Conservation (phyloP, 2,888 invertebrate species). For the Ectobius pallidus region DNA sequence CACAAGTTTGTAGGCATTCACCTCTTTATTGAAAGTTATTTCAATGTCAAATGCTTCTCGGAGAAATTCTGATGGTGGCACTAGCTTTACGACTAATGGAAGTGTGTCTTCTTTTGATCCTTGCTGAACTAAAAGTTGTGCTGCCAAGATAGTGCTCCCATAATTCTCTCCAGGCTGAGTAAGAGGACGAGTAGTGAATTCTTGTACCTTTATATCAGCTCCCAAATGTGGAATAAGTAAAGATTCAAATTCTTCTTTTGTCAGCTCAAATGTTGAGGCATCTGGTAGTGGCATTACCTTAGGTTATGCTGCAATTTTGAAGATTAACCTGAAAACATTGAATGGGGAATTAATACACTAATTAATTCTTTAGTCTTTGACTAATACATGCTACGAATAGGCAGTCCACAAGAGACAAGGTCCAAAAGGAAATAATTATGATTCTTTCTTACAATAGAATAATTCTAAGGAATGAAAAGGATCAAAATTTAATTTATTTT, state of each 20-base stretch:
- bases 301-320: no score
- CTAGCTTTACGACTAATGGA: constrained; percentile 60
- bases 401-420: no score
- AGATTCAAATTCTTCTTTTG: constrained; percentile 46
- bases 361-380: no score
- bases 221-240: constrained; percentile 50
- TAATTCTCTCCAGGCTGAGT: constrained; percentile 67
- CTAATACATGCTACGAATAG: no score
- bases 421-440: no score
- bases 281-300: neutral
- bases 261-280: neutral
- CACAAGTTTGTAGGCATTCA: constrained; percentile 59
- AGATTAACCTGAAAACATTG: no score
- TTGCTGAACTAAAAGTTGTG: constrained; percentile 40
- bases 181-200: constrained; percentile 55
- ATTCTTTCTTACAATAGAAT: no score
- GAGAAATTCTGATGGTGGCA: constrained; percentile 61
- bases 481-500: no score
- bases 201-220: constrained; percentile 50
- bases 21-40: constrained; percentile 64
- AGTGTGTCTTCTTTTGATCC: neutral
- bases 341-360: no score
- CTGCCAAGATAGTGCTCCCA: constrained; percentile 63
- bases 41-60: constrained; percentile 61
- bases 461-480: no score